Base-by-base conservation (phyloP, 2,797 vertebrate genomes). In the Xiphorhynchus erythropygius region DNA sequence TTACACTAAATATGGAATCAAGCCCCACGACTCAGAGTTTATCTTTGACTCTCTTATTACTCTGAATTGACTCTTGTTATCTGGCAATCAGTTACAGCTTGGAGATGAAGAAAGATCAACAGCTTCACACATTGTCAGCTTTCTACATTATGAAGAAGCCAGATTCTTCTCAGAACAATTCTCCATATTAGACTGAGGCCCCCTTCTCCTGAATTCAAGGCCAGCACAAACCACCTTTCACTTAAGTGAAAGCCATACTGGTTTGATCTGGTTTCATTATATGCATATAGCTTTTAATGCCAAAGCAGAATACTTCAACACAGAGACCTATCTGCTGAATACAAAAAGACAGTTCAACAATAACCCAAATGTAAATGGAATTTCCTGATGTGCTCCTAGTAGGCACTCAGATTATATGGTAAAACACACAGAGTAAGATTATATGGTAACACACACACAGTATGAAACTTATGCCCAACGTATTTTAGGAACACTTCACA, bases 91-190 rank as follows among this genome's bases (percentile, higher is more conserved):
- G 57, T 83, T 89, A 93, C 69, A 89, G 57, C 69, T 78, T 78
- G 27, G 8, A 88, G 86, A 89, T 68, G 64, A 96, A 85, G 81
- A 87, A 90, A 89, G 91, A 89, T 47, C 78, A 94, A 86, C 62
- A 85, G 82, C 68, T 94, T 94, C 73, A 94, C 73, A 89, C 59
- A 65, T 23, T 81, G 76, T 71, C 91, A 92, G 64, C 79, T 83
- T 83, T 87, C 82, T 55, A 84, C 65, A 91, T 81, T 81, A 88
- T 57, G 82, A 49, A 87, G 37, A 94, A 89, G 57, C 8, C 55
- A 89, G 53, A 78, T 81, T 93, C 59, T 50, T 69, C 82, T 75
- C 30, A 78, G 68, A 90, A 77, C 82, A 91, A 77, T 44, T n/a
- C 46, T 80, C 79, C 47, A 49, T 27, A 87, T 64, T 49, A 88